Evolutionary conservation across 2,888 invertebrate species (phyloP), one percentile per base, ranked within the genome.

Genomic region (Sthenelais limicola): DNA sequence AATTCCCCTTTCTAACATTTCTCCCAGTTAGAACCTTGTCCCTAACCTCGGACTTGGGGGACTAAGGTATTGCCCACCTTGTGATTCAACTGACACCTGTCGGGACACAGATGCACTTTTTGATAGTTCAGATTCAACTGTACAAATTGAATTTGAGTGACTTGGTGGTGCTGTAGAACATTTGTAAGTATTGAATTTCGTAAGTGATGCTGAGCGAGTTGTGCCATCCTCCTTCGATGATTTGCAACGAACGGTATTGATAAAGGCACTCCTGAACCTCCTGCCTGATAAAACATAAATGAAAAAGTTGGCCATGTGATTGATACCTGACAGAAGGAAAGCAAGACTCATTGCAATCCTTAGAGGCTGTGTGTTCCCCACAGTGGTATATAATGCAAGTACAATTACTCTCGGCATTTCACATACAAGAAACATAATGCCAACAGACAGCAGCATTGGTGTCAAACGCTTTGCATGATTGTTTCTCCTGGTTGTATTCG

Each of bases 351-450:
- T 9, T 1, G 43, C 66, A 38, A 66, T 66, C 38, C 66, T n/a
- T 15, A 43, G 18, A n/a, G 15, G 18, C 18, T 56, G 3, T 15
- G 18, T 32, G 18, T 33, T 33, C 2, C 56, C 56, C 30, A 18
- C 9, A 21, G 15, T 33, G 3, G 56, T 56, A 21, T 56, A 56
- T 12, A 56, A 21, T 15, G 33, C 18, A 18, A 56, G 12, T n/a
- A 56, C 56, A 9, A 56, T 24, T 4, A 56, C n/a, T n/a, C 77
- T 26, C 18, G 77, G 77, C 49, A 74, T 77, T 52, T 77, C 77
- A 38, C 77, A 75, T 18, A 76, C 67, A 9, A 77, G 15, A 49
- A 77, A 77, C n/a, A 77, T 51, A 35, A 74, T 21, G 18, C 74
- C 77, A 15, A 77, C 69, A 32, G 73, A 3, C 15, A 77, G 48